Evolutionary conservation across 2,888 invertebrate genomes (phyloP).

Genomic region (Temnothorax rugatulus): DNA sequence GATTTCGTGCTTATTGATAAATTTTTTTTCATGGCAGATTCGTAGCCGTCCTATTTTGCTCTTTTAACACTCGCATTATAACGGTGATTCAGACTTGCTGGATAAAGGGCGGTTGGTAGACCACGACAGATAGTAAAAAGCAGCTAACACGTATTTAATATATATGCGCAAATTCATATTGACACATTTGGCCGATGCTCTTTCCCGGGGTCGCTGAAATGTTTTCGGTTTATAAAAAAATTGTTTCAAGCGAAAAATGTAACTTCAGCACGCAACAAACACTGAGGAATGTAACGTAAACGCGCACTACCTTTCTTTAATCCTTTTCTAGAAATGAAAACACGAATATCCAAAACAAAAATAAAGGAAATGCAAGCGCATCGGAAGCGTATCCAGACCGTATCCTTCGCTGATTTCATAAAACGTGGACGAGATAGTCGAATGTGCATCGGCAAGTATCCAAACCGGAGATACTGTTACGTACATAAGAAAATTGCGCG

Average conservation of each 20-base stretch:
- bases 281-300: neutral
- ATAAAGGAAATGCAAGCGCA: neutral
- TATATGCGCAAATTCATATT: neutral
- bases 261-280: neutral
- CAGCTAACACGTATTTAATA: neutral
- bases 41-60: constrained; percentile 11
- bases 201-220: neutral
- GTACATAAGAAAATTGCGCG: constrained; percentile 43
- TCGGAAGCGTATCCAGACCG: neutral
- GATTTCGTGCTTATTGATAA: constrained; percentile 19
- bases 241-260: neutral
- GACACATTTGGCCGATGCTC: neutral
- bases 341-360: neutral
- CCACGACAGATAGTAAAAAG: neutral
- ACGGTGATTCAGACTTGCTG: neutral
- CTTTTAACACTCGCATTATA: constrained; percentile 12
- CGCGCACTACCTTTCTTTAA: neutral
- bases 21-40: neutral
- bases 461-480: constrained; percentile 5
- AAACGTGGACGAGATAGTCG: constrained; percentile 7
- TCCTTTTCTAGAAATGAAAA: neutral
- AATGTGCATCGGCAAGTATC: constrained; percentile 31
- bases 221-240: neutral
- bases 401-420: constrained; percentile 5
- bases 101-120: neutral